Base-by-base conservation (phyloP, 2,797 vertebrate genomes). In the Anabacerthia variegaticeps region DNA sequence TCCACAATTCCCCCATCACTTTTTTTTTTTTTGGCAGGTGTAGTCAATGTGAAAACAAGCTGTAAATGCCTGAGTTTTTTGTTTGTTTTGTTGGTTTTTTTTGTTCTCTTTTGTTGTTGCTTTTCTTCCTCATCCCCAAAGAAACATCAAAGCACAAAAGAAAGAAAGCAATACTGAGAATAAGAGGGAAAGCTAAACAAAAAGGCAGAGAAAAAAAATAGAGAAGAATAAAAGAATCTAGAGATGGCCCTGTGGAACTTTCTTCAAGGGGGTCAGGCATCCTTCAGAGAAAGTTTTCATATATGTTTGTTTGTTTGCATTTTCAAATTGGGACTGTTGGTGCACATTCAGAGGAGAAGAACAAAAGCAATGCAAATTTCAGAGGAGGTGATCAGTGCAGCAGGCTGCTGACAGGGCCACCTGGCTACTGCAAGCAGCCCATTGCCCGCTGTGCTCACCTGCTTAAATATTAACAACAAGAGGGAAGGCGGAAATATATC, bases 281-380 rank as follows among this genome's bases (percentile, higher is more conserved):
- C 87, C 85, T 97, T 95, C 87, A 92, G 91, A 97, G 84, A 86
- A 96, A 97, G 69, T 96, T 92, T 93, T 75, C 54, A 85, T 88
- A 76, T 34, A 80, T 62, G 28, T 88, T 93, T 92, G 68, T 88
- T 91, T 94, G 73, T 91, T 91, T 96, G 69, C 48, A 74, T 97
- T 96, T 96, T 92, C 66, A 88, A 86, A 89, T 72, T 84, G 73
- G 22, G 52, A 51, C 51, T 90, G 46, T 92, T 76, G 89, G 71
- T 85, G 48, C 21, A 49, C 41, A 51, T 91, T 89, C 83, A 73
- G 79, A 61, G n/a, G 76, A 82, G 73, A 88, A 84, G 85, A 95
- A 94, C 85, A 97, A 97, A 97, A 95, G 56, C 48, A 54, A 96
- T 92, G 93, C 58, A 97, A 90, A 96, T 97, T 96, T 92, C 72